These are phyloP conservation scores for Eubucco bourcierii DNA, from an alignment of 2,113 vertebrate genomes.

Conservation along the genomic window DNA sequence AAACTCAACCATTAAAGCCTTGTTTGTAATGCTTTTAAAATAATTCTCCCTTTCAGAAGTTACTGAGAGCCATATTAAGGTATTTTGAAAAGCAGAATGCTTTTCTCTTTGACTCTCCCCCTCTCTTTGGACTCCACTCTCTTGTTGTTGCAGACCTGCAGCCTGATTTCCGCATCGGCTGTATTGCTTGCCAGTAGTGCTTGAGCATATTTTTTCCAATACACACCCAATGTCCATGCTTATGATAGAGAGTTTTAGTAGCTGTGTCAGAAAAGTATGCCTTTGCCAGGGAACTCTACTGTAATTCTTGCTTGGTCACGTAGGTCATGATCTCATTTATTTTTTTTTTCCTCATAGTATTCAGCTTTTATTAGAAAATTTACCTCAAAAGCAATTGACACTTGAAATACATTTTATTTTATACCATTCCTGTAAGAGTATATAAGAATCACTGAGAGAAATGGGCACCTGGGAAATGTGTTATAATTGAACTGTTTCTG, in stretches of 20 bases:
- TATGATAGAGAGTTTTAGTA: neutral
- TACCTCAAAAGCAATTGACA: neutral
- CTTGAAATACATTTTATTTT: neutral
- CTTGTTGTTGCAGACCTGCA: neutral
- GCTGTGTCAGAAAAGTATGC: neutral
- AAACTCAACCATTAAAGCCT: neutral
- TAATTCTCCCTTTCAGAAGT: neutral
- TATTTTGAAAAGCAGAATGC: neutral
- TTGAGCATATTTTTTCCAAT: neutral
- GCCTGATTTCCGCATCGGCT: neutral
- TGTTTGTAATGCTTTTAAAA: neutral
- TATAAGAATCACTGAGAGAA: neutral
- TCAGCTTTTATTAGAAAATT: neutral
- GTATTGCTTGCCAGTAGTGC: neutral
- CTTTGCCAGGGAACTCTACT: neutral
- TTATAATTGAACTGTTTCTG: neutral
- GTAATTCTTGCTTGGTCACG: neutral
- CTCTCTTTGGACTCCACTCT: neutral
- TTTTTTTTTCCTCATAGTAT: neutral
- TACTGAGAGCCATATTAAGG: neutral
- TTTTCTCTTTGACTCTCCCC: neutral
- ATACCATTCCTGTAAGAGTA: neutral
- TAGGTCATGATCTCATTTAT: neutral
- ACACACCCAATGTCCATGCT: neutral
- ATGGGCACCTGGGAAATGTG: neutral